Conservation (phyloP, 1,140 invertebrate genomes). For the Drosophila insularis region DNA sequence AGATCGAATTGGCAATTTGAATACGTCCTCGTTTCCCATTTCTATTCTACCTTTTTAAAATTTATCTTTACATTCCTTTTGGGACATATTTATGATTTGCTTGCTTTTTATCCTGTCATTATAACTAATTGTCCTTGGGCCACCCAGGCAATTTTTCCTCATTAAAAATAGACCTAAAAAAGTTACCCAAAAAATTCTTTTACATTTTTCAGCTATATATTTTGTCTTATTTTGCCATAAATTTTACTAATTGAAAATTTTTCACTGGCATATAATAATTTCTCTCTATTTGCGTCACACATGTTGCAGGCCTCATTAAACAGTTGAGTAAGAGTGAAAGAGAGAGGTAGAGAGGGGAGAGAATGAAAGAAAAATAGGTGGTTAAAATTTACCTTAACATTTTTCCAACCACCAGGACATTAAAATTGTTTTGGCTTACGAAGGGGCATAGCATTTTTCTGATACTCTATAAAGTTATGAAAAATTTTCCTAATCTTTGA, state of each 20-base stretch:
- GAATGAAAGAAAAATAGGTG: slow-evolving; percentile 9
- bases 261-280: slow-evolving; percentile 52
- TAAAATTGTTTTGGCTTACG: too few relatives aligned
- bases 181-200: slow-evolving; percentile 36
- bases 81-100: not conserved
- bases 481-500: too few relatives aligned
- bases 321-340: slow-evolving; percentile 26
- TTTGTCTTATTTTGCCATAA: slow-evolving; percentile 44
- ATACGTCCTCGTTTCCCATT: not conserved
- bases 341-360: not conserved
- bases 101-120: slow-evolving; percentile 24
- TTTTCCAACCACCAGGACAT: not conserved
- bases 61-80: not conserved
- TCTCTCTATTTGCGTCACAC: slow-evolving; percentile 17
- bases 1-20: not conserved
- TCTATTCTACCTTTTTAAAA: not conserved
- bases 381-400: slow-evolving; percentile 58
- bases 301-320: slow-evolving; percentile 65
- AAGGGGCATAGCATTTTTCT: too few relatives aligned
- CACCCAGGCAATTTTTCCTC: slow-evolving; percentile 51
- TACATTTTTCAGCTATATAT: slow-evolving; percentile 22
- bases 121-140: slow-evolving; percentile 47
- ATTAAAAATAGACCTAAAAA: slow-evolving; percentile 44
- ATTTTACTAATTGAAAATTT: slow-evolving; percentile 74
- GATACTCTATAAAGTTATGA: too few relatives aligned